Evolutionary conservation across 2,888 invertebrate genomes (phyloP).

Genomic region (Drosophila lacicola): DNA sequence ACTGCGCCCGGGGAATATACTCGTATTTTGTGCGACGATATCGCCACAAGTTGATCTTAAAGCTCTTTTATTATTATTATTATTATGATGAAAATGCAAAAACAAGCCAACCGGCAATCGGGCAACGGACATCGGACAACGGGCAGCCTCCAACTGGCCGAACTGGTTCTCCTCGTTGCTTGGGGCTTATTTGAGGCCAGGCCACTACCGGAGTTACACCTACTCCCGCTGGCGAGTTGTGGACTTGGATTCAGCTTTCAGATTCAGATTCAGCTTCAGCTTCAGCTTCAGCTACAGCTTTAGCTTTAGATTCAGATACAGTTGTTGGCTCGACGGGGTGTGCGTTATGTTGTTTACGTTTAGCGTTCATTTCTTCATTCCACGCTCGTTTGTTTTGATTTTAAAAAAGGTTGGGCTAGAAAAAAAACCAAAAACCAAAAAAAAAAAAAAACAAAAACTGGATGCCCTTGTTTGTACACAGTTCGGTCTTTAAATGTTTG

Average conservation of each 20-base stretch:
- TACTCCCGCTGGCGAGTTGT: slow-evolving; percentile 60
- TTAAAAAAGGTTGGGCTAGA: slow-evolving; percentile 65
- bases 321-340: slow-evolving; percentile 48
- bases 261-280: slow-evolving; percentile 18
- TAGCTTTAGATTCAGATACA: slow-evolving; percentile 3
- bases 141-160: slow-evolving; percentile 41
- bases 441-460: slow-evolving; percentile 54
- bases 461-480: slow-evolving; percentile 72
- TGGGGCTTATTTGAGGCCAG: slow-evolving; percentile 43
- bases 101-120: slow-evolving; percentile 13
- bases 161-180: slow-evolving; percentile 43
- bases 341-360: slow-evolving; percentile 72
- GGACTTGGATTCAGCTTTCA: slow-evolving; percentile 44
- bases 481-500: slow-evolving; percentile 69
- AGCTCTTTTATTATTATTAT: slow-evolving; percentile 50
- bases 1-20: slow-evolving; percentile 13
- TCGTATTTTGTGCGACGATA: slow-evolving; percentile 31
- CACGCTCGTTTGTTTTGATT: slow-evolving; percentile 78
- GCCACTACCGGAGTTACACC: slow-evolving; percentile 72
- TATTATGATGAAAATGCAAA: slow-evolving; percentile 37
- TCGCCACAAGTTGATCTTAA: slow-evolving; percentile 50
- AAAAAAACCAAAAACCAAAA: slow-evolving; percentile 29
- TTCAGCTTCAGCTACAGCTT: slow-evolving; percentile 2
- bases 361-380: slow-evolving; percentile 72
- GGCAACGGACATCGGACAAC: slow-evolving; percentile 9